These are phyloP conservation scores for Limanda limanda DNA, from an alignment of 2,113 vertebrate species.

Conservation along the genomic window DNA sequence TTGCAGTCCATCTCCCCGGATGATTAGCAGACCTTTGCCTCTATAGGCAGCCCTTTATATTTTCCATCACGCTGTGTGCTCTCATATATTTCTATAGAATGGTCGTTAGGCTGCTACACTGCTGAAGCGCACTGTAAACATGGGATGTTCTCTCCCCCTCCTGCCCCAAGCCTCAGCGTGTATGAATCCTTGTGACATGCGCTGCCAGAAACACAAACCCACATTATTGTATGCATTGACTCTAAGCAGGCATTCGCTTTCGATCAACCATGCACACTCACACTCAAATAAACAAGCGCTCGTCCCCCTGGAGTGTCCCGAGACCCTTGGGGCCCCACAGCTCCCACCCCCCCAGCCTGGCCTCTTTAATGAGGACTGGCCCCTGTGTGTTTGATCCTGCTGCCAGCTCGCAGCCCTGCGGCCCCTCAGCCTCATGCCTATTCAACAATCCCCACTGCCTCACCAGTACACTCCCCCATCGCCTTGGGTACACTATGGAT, in stretches of 20 bases:
- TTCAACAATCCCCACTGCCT: conserved; percentile 71
- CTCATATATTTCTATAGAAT: conserved; percentile 40
- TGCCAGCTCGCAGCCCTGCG: conserved; percentile 62
- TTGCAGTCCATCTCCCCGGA: conserved; percentile 42
- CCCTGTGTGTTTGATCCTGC: conserved; percentile 76
- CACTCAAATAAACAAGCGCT: conserved; percentile 52
- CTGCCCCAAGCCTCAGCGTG: background rate
- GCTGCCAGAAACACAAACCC: conserved; percentile 37
- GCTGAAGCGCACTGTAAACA: conserved; percentile 22
- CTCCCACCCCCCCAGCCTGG: conserved; percentile 54
- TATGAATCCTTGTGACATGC: conserved; percentile 30
- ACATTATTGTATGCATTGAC: conserved; percentile 46
- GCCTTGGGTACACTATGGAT: conserved; percentile 70
- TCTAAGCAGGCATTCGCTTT: conserved; percentile 44
- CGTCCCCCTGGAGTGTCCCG: conserved; percentile 44
- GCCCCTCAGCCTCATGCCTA: conserved; percentile 77
- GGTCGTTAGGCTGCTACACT: conserved; percentile 5
- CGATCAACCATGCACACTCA: conserved; percentile 42
- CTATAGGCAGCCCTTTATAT: conserved; percentile 28
- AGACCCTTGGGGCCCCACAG: conserved; percentile 55
- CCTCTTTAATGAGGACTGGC: conserved; percentile 78
- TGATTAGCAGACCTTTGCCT: conserved; percentile 49
- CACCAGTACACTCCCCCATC: conserved; percentile 50
- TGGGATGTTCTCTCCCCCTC: background rate
- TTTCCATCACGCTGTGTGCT: conserved; percentile 19